Percentiles rank a stretch among this genome's conserved stretches.
phyloP scores from a whole-genome alignment of 2,113 vertebrate species.

The Hippocampus zosterae region DNA sequence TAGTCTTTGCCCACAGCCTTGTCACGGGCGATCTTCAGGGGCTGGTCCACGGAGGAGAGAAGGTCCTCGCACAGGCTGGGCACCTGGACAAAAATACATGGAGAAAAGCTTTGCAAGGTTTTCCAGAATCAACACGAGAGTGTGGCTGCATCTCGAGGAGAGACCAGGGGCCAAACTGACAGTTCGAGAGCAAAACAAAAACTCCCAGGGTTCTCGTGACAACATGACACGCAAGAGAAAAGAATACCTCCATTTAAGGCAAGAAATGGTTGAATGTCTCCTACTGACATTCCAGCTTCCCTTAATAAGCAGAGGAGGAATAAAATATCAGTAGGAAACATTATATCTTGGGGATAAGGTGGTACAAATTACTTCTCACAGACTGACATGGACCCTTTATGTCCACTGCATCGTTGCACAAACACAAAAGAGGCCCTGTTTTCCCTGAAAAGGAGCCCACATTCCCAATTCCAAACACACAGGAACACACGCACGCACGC shows the following conservation, averaged over 20 bases:
- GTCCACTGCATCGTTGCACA: constrained; percentile 31
- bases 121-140: not conserved
- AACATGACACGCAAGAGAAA: constrained; percentile 15
- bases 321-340: constrained; percentile 44
- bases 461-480: not conserved
- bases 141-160: constrained; percentile 14
- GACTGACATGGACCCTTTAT: constrained; percentile 49
- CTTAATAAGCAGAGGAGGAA: constrained; percentile 14
- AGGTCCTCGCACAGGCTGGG: constrained; percentile 96
- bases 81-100: constrained; percentile 73
- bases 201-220: not conserved
- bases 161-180: not conserved
- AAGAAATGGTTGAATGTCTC: constrained; percentile 4
- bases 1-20: constrained; percentile 98
- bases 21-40: constrained; percentile 94
- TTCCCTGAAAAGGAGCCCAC: constrained; percentile 24
- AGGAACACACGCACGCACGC: constrained; percentile 4
- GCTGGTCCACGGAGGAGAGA: constrained; percentile 97
- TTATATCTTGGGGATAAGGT: constrained; percentile 49
- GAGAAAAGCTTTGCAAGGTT: not conserved
- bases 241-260: constrained; percentile 10
- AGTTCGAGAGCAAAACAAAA: not conserved
- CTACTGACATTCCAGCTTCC: constrained; percentile 36
- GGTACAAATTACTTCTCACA: constrained; percentile 67
- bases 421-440: constrained; percentile 57